Evolutionary conservation across 2,888 invertebrate species (phyloP).

Genomic region (Perithous albicinctus): DNA sequence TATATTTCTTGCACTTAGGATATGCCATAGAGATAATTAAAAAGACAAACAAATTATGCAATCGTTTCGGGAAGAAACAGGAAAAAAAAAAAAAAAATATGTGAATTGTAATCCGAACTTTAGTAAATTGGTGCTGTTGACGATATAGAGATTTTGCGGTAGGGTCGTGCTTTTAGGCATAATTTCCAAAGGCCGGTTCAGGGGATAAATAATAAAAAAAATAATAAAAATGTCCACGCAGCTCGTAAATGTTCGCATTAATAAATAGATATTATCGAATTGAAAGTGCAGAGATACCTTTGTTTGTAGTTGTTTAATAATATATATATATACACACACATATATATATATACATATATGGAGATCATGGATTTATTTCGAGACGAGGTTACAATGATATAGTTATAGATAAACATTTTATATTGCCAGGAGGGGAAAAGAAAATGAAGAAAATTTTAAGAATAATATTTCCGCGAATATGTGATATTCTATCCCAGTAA

Average conservation of each 20-base stretch:
- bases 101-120: constrained; percentile 19
- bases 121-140: constrained; percentile 54
- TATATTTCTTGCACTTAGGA: constrained; percentile 42
- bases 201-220: constrained; percentile 5
- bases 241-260: constrained; percentile 44
- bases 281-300: constrained; percentile 43
- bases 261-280: constrained; percentile 15
- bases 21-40: constrained; percentile 18
- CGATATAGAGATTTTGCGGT: constrained; percentile 37
- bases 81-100: no score
- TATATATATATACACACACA: no score
- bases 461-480: constrained; percentile 56
- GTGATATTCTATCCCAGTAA: constrained; percentile 58
- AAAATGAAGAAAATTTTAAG: constrained; percentile 5
- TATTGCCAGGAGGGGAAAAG: constrained; percentile 43
- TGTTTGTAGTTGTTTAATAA: constrained; percentile 36
- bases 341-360: no score
- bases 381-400: constrained; percentile 46
- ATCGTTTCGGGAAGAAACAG: constrained; percentile 1
- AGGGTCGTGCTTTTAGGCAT: constrained; percentile 42
- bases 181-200: constrained; percentile 28
- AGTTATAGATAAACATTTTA: constrained; percentile 58
- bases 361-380: constrained; percentile 33
- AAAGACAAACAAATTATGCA: constrained; percentile 11
- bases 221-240: constrained; percentile 16